Base-by-base conservation (phyloP, 2,888 invertebrate species). In the Empis stercorea region DNA sequence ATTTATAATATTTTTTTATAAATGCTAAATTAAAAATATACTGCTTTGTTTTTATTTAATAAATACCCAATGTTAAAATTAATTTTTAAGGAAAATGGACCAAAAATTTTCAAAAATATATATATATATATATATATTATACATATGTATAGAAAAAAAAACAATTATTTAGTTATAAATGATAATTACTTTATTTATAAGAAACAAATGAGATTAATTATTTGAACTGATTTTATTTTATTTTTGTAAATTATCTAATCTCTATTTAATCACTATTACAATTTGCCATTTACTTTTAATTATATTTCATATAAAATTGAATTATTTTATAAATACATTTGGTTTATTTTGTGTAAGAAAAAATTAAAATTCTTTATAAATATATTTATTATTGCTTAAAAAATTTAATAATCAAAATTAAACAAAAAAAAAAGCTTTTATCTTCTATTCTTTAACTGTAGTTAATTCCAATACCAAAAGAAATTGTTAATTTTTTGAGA, bases 161-260 rank as follows among this genome's bases (percentile, higher is more conserved):
- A 30, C 20, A 20, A 4, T 4, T 20, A 20, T 20, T 4, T 20
- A 20, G 3, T 4, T 20, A 20, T 20, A 20, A 4, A 20, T 20
- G n/a, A n/a, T n/a, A n/a, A n/a, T n/a, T n/a, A n/a, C n/a, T n/a
- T n/a, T n/a, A n/a, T n/a, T n/a, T 13, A 23, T 6, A 38, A 10
- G 23, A 40, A 9, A 23, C 17, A 48, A 45, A 53, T 51, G 57
- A 57, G 54, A 57, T 59, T 59, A 59, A 61, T 61, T 59, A 59
- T 61, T 59, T 61, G 60, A 57, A 57, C 57, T 56, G 59, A 56
- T 55, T 55, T 50, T 34, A 52, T 50, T 53, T 51, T 52, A 54
- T 20, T 20, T 15, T 30, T 16, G 10, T 9, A 41, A 42, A 42
- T 20, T 42, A 10, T 42, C 15, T 30, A 23, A 23, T 42, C 30